Percentiles rank a stretch among this genome's conserved stretches.
phyloP scores from a whole-genome alignment of 2,888 invertebrate genomes.

The Steromphala cineraria region DNA sequence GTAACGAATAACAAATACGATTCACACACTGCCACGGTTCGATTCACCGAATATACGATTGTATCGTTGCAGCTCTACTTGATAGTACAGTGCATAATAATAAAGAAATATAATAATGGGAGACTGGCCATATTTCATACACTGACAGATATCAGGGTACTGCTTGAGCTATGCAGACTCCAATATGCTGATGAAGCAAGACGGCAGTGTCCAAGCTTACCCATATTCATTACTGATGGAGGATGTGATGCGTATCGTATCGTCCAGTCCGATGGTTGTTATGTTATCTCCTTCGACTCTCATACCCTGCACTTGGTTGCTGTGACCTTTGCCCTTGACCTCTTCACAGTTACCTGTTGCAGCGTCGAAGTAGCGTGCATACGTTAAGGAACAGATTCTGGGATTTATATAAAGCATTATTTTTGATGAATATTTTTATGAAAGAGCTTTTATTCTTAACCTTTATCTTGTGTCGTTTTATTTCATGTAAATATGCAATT shows the following conservation, averaged over 20 bases:
- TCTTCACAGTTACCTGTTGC: conserved; percentile 83
- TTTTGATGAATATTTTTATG: neutral
- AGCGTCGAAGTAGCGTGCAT: conserved; percentile 73
- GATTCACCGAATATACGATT: no score
- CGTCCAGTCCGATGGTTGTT: conserved; percentile 95
- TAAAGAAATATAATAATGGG: no score
- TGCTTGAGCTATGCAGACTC: no score
- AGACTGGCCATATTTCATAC: no score
- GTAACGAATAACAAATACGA: no score
- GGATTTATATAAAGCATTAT: neutral
- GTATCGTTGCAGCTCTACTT: no score
- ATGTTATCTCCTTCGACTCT: conserved; percentile 81
- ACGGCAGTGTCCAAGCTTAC: conserved; percentile 60
- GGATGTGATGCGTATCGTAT: conserved; percentile 82
- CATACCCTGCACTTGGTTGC: conserved; percentile 96
- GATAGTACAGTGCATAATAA: no score
- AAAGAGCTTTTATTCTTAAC: neutral
- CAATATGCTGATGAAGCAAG: no score
- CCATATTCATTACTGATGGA: conserved; percentile 79
- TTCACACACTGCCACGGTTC: no score
- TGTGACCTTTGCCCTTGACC: conserved; percentile 83
- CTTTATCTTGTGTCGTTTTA: no score
- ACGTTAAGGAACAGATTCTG: conserved; percentile 45
- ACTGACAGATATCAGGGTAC: no score
- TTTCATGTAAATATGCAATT: no score